A percentile compares a stretch with the other conserved stretches of the same genome.
phyloP scores from a whole-genome alignment of 2,888 invertebrate species.

The Cremastobaeus sp. region DNA sequence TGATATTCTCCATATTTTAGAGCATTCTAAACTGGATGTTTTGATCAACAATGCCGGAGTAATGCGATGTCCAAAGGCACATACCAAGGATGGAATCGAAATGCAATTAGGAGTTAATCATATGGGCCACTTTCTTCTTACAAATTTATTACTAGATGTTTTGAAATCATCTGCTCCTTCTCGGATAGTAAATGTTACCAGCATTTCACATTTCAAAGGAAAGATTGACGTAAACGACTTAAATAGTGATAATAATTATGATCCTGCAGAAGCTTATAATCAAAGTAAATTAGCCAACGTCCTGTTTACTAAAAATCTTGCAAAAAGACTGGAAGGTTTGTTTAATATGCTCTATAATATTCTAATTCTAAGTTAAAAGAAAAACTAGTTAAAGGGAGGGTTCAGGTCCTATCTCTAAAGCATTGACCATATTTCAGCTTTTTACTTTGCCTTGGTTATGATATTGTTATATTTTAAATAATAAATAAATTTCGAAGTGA shows the following conservation, averaged over 20 bases:
- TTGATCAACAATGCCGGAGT: slow-evolving; percentile 91
- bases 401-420: too few relatives aligned
- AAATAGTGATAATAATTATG: slow-evolving; percentile 83
- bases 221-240: slow-evolving; percentile 84
- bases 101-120: slow-evolving; percentile 90
- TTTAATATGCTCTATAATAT: too few relatives aligned
- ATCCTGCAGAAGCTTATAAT: slow-evolving; percentile 83
- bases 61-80: slow-evolving; percentile 84
- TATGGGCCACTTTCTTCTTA: slow-evolving; percentile 89
- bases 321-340: slow-evolving; percentile 82
- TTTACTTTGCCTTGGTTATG: too few relatives aligned
- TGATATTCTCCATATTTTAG: too few relatives aligned
- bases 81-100: slow-evolving; percentile 89
- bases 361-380: too few relatives aligned
- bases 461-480: too few relatives aligned
- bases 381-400: too few relatives aligned
- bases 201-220: slow-evolving; percentile 84
- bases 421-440: too few relatives aligned
- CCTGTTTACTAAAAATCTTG: slow-evolving; percentile 86
- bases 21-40: slow-evolving; percentile 84
- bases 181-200: slow-evolving; percentile 87
- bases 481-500: too few relatives aligned
- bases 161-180: slow-evolving; percentile 85
- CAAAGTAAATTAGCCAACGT: slow-evolving; percentile 91
- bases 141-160: slow-evolving; percentile 84